Base-by-base conservation (phyloP, 2,888 invertebrate genomes). In the Abrostola tripartita region DNA sequence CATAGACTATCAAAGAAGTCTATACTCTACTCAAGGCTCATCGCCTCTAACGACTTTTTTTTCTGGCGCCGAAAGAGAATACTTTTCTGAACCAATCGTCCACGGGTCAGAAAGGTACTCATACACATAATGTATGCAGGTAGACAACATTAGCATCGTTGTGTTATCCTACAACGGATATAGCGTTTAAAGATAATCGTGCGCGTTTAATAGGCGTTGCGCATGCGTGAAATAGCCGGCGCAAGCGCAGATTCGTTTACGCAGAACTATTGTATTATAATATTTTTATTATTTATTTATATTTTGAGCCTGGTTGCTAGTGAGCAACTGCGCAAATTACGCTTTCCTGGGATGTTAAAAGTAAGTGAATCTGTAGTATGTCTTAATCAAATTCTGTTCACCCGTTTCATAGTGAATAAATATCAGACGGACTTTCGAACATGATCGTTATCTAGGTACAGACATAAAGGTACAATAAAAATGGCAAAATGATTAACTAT, bases 121-220 rank as follows among this genome's bases (percentile, higher is more conserved):
- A 36, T 36, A 47, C 14, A 9, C 12, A 36, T 36, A 38, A 47
- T 36, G 11, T 14, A 8, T 55, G 37, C 47, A 55, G 60, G 60
- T 37, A 60, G 60, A 36, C 55, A 41, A 47, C 8, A 53, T 40
- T 10, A 14, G 35, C 44, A 58, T 64, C 61, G 50, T 36, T 4
- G n/a, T 58, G 24, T 11, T 52, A 60, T 36, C 24, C 57, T 41
- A 49, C 35, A 61, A 58, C 52, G 76, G 76, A 76, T 50, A 71
- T 36, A 58, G 49, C 60, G 61, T 52, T 73, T 71, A 55, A 47
- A 75, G 71, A 58, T 47, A 66, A 71, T 70, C 56, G 37, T 14
- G 58, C 53, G 57, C 51, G 52, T 36, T 41, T 55, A 41, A 51
- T 59, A 37, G 52, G 10, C 36, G 36, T 35, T 14, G 65, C 52